These are phyloP conservation scores for Pediacus dermestoides DNA, from an alignment of 2,888 invertebrate species.

Conservation along the genomic window DNA sequence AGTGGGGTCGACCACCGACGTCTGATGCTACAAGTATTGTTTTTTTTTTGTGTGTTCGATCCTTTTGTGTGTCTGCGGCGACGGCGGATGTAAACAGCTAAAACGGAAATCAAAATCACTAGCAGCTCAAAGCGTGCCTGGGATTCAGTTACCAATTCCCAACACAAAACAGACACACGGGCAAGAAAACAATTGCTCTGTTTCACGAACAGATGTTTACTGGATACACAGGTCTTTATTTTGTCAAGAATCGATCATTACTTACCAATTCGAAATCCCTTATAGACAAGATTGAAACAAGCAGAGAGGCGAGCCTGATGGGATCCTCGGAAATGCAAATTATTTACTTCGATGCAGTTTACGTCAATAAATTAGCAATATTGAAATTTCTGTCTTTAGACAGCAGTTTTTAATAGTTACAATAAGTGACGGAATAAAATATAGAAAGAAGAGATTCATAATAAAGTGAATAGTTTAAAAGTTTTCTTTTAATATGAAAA, in stretches of 20 bases:
- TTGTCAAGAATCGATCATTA: slow-evolving; percentile 1
- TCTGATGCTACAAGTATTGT: slow-evolving; percentile 10
- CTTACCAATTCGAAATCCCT: too few species aligned
- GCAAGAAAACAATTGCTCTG: slow-evolving; percentile 25
- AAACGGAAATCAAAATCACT: slow-evolving; percentile 19
- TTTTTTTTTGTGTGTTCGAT: slow-evolving; percentile 10
- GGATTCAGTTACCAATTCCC: slow-evolving; percentile 11
- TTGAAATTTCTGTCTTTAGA: too few species aligned
- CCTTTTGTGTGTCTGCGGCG: slow-evolving; percentile 13
- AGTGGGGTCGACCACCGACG: background rate
- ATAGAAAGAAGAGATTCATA: too few species aligned
- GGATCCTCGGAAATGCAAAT: too few species aligned
- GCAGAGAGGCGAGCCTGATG: too few species aligned
- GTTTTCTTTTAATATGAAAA: too few species aligned
- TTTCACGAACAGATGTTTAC: slow-evolving; percentile 21
- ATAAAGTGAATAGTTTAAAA: too few species aligned
- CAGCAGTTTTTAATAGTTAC: too few species aligned
- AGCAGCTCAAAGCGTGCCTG: slow-evolving; percentile 10
- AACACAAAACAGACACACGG: slow-evolving; percentile 7
- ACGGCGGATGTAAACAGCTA: slow-evolving; percentile 16
- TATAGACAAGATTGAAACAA: too few species aligned
- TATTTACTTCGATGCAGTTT: too few species aligned
- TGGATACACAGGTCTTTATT: slow-evolving; percentile 5
- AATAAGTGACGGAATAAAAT: too few species aligned
- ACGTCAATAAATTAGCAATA: too few species aligned